A percentile compares a stretch with the other conserved stretches of the same genome.
phyloP scores from a whole-genome alignment of 2,888 invertebrate genomes.

The Thelaira solivaga region DNA sequence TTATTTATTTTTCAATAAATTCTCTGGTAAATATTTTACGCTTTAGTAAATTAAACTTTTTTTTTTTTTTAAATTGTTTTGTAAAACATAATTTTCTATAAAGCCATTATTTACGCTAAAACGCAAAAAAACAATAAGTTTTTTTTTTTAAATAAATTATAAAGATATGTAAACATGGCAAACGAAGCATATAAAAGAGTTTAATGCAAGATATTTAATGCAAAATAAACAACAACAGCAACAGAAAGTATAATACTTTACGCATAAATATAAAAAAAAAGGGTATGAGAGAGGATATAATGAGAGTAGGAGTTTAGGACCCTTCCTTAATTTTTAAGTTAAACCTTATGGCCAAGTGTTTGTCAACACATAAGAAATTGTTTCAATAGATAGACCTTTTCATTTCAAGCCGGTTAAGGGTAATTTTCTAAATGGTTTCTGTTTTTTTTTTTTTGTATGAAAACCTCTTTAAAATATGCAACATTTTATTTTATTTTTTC shows the following conservation, averaged over 20 bases:
- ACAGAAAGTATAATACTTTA: conserved; percentile 5
- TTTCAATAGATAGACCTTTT: background rate
- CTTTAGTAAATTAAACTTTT: conserved; percentile 14
- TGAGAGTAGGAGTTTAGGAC: background rate
- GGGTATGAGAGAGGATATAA: background rate
- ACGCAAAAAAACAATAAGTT: conserved; percentile 25
- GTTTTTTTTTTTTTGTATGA: background rate
- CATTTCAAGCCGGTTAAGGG: background rate
- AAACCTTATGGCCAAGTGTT: conserved; percentile 24
- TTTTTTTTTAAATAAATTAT: conserved; percentile 23
- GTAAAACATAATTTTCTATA: background rate
- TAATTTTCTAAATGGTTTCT: conserved; percentile 8
- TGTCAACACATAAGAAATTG: conserved; percentile 14
- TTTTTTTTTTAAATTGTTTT: background rate
- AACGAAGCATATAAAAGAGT: conserved; percentile 35
- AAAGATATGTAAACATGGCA: conserved; percentile 39
- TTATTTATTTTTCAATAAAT: conserved; percentile 31
- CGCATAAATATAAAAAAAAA: conserved; percentile 22
- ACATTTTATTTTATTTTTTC: conserved; percentile 17
- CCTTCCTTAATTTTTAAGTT: background rate
- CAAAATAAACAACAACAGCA: background rate
- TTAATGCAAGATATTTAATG: conserved; percentile 17
- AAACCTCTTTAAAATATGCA: conserved; percentile 42
- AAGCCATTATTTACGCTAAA: conserved; percentile 34
- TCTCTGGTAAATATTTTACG: conserved; percentile 22